Conservation (phyloP, 1,140 invertebrate species). For the Pemphigus obesinymphae region DNA sequence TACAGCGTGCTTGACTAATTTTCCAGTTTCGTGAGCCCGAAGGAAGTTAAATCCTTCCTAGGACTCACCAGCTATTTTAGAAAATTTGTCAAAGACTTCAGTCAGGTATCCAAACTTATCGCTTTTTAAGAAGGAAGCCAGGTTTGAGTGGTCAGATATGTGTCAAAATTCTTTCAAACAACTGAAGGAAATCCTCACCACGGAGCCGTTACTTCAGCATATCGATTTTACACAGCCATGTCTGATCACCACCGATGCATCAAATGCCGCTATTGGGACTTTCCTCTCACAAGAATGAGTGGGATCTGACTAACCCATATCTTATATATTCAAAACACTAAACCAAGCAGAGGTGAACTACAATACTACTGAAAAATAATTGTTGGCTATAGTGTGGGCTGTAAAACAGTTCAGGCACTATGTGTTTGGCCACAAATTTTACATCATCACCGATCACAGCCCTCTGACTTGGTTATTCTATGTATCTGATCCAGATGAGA, state of each 20-base stretch:
- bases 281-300: neutral
- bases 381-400: neutral
- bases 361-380: neutral
- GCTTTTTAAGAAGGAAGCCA: neutral
- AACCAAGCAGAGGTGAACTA: neutral
- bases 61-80: too few relatives aligned
- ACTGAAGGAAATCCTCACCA: neutral
- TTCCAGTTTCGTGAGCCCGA: neutral
- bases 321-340: neutral
- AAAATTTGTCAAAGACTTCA: too few relatives aligned
- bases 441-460: neutral
- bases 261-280: neutral
- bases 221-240: conserved; percentile 49
- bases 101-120: neutral
- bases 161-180: neutral
- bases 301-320: neutral
- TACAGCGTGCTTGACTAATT: neutral
- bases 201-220: conserved; percentile 42
- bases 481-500: neutral
- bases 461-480: neutral
- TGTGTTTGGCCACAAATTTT: neutral
- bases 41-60: too few relatives aligned
- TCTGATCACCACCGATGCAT: conserved; percentile 57
- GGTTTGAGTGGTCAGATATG: neutral
- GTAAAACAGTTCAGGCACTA: neutral